These are phyloP conservation scores for Aplysina aerophoba DNA, from an alignment of 37 sponge, comb jelly and placozoan genomes.

Conservation along the genomic window DNA sequence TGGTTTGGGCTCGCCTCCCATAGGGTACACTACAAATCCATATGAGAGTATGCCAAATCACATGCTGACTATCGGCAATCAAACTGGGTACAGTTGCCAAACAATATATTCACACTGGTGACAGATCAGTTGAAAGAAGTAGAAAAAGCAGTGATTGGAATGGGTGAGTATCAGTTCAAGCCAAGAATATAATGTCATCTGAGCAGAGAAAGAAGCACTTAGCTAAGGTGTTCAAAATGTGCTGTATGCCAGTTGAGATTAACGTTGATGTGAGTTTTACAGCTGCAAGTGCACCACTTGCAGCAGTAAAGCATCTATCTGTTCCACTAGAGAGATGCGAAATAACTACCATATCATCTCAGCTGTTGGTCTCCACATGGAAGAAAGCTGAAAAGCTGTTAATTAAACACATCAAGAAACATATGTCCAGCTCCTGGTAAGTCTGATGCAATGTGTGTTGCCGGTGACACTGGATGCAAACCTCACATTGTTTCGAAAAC, in stretches of 20 bases:
- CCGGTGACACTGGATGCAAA: conserved; percentile 1
- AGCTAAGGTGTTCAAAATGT: neutral
- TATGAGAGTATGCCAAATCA: conserved; percentile 19
- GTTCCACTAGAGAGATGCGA: conserved; percentile 8
- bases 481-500: conserved; percentile 27
- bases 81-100: conserved; percentile 2
- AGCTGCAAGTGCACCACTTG: neutral
- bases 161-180: conserved; percentile 19
- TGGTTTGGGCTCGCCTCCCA: conserved; percentile 19
- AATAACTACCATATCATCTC: neutral
- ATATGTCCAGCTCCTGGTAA: conserved; percentile 3
- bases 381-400: conserved; percentile 18
- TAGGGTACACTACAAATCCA: neutral
- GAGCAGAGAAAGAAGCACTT: conserved; percentile 5
- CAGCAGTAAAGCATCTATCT: neutral
- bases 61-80: neutral
- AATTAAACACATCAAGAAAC: neutral
- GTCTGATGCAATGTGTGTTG: conserved; percentile 30
- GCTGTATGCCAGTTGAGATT: neutral
- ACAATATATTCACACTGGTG: neutral
- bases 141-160: conserved; percentile 25
- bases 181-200: conserved; percentile 8
- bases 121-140: conserved; percentile 23
- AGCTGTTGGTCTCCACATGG: conserved; percentile 12
- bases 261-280: neutral